These are phyloP conservation scores for Heterodera carotae DNA, from an alignment of 1,140 invertebrate species.

Conservation along the genomic window DNA sequence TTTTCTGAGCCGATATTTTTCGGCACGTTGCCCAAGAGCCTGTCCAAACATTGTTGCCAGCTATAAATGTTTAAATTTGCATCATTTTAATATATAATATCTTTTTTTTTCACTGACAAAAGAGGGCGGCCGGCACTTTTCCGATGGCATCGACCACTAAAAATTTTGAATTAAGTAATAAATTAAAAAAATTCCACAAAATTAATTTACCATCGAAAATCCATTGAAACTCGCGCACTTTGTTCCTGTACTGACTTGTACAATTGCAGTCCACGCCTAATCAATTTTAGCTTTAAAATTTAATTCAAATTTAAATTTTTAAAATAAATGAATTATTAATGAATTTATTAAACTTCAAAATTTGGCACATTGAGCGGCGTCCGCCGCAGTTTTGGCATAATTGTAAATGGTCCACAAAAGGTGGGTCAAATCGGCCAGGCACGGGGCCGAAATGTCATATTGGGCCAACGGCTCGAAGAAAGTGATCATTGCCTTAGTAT, in stretches of 20 bases:
- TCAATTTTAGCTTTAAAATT: neutral
- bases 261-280: conserved; percentile 51
- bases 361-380: conserved; percentile 47
- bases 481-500: conserved; percentile 49
- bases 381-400: conserved; percentile 59
- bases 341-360: too few relatives aligned
- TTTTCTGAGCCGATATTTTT: conserved; percentile 60
- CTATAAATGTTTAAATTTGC: neutral
- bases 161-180: too few relatives aligned
- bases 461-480: conserved; percentile 58
- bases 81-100: neutral
- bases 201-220: conserved; percentile 59
- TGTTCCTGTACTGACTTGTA: conserved; percentile 46
- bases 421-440: conserved; percentile 58
- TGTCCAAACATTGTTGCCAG: conserved; percentile 62
- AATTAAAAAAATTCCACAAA: neutral
- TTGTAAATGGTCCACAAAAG: conserved; percentile 62
- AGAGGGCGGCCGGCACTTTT: conserved; percentile 60
- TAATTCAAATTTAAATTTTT: neutral
- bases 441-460: conserved; percentile 62
- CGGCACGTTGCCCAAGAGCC: conserved; percentile 64
- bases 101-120: conserved; percentile 45
- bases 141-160: conserved; percentile 63
- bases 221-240: conserved; percentile 61
- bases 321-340: neutral